Evolutionary conservation across 2,888 invertebrate genomes (phyloP).

Genomic region (Eremobia ochroleuca): DNA sequence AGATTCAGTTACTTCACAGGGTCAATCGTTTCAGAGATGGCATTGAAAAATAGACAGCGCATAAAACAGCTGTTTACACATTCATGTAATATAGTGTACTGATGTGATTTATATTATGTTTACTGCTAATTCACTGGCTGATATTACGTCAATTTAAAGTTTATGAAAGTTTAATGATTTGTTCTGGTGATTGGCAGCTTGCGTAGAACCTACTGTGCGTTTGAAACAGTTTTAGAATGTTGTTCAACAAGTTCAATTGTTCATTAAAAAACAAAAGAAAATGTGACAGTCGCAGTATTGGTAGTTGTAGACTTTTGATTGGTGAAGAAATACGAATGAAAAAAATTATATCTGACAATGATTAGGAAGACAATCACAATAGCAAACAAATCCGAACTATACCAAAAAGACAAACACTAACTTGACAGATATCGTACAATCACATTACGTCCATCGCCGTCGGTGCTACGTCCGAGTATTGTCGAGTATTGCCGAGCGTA

Average conservation of each 20-base stretch:
- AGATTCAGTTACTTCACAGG: slow-evolving; percentile 35
- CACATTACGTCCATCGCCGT: slow-evolving; percentile 49
- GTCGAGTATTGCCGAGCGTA: slow-evolving; percentile 58
- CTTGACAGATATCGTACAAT: slow-evolving; percentile 53
- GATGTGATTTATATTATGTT: slow-evolving; percentile 28
- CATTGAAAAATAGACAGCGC: slow-evolving; percentile 45
- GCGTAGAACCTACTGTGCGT: too few relatives aligned
- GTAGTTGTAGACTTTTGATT: not conserved
- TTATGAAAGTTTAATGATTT: not conserved
- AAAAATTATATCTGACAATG: not conserved
- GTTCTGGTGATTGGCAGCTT: not conserved
- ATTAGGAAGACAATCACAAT: not conserved
- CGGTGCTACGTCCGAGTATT: slow-evolving; percentile 52
- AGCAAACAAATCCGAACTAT: slow-evolving; percentile 18
- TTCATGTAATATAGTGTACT: slow-evolving; percentile 26
- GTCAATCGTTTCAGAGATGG: slow-evolving; percentile 32
- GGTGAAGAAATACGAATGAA: not conserved
- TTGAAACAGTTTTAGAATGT: not conserved
- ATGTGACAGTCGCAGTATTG: not conserved
- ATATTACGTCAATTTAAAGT: slow-evolving; percentile 9
- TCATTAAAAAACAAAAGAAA: not conserved
- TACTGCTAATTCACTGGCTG: slow-evolving; percentile 6
- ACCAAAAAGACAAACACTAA: slow-evolving; percentile 33
- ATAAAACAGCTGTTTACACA: slow-evolving; percentile 50
- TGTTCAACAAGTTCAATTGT: not conserved